Conservation (phyloP, 1,140 invertebrate species). For the Pogonus chalceus region DNA sequence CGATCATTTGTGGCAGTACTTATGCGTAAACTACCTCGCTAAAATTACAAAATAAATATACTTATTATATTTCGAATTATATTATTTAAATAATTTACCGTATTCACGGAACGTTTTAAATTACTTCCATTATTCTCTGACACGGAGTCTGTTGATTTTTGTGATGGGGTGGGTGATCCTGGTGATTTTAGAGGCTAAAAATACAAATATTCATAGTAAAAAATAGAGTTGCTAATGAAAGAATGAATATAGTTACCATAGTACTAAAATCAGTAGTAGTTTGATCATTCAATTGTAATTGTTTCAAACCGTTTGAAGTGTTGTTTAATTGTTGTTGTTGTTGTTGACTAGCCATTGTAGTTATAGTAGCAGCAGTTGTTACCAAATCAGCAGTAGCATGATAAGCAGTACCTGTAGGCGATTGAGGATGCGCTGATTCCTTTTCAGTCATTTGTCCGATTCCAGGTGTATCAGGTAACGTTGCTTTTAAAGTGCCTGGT, state of each 20-base stretch:
- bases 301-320: no score
- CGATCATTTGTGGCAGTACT: slow-evolving; percentile 24
- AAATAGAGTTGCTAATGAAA: no score
- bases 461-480: slow-evolving; percentile 77
- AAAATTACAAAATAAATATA: slow-evolving; percentile 1
- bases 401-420: slow-evolving; percentile 25
- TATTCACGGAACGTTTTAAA: slow-evolving; percentile 11
- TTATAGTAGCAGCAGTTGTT: no score
- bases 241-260: no score
- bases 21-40: slow-evolving; percentile 41
- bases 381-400: slow-evolving; percentile 23
- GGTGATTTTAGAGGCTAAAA: slow-evolving; percentile 6
- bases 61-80: neutral
- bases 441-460: slow-evolving; percentile 93
- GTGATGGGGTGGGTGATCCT: neutral
- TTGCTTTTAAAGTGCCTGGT: slow-evolving; percentile 81
- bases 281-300: no score
- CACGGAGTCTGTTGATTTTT: neutral
- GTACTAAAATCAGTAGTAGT: no score
- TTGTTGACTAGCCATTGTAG: slow-evolving; percentile 4
- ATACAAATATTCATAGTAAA: no score
- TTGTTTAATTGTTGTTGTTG: slow-evolving; percentile 2
- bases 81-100: slow-evolving; percentile 14
- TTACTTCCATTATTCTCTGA: no score
- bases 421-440: slow-evolving; percentile 70